These are phyloP conservation scores for Zaprionus ornatus DNA, from an alignment of 1,140 invertebrate species.

Conservation along the genomic window DNA sequence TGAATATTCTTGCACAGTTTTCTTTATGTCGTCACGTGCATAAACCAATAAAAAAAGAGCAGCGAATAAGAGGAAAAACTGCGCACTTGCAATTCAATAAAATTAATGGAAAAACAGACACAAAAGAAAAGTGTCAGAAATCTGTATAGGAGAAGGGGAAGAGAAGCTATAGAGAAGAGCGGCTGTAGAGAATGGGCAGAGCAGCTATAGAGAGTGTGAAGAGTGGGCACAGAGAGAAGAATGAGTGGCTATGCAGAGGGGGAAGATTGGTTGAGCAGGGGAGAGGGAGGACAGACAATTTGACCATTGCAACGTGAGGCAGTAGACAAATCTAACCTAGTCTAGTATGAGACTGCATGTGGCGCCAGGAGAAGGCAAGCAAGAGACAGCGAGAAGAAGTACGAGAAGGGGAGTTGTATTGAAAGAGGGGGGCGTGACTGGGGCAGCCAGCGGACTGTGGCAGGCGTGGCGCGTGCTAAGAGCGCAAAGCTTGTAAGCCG, in stretches of 20 bases:
- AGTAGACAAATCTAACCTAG: neutral
- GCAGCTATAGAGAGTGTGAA: too few species aligned
- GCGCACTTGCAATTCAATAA: conserved; percentile 57
- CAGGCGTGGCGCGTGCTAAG: conserved; percentile 61
- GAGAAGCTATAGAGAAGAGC: too few species aligned
- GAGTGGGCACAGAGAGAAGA: neutral
- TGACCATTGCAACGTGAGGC: neutral
- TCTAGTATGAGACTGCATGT: neutral
- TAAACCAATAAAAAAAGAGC: conserved; percentile 1
- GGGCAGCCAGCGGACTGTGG: neutral
- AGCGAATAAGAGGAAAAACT: neutral
- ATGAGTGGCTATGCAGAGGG: neutral
- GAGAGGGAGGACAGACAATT: neutral
- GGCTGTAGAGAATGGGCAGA: neutral
- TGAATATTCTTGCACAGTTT: conserved; percentile 2
- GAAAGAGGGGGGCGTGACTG: neutral
- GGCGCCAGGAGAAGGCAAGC: neutral
- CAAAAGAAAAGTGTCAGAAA: conserved; percentile 38
- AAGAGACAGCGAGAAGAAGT: neutral
- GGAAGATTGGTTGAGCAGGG: neutral
- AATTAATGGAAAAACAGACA: conserved; percentile 59
- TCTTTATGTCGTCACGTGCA: conserved; percentile 3
- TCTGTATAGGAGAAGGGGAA: conserved; percentile 8
- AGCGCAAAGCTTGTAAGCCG: conserved; percentile 79
- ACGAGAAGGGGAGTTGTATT: neutral